Conservation (phyloP, 2,888 invertebrate genomes). For the Automeris io region DNA sequence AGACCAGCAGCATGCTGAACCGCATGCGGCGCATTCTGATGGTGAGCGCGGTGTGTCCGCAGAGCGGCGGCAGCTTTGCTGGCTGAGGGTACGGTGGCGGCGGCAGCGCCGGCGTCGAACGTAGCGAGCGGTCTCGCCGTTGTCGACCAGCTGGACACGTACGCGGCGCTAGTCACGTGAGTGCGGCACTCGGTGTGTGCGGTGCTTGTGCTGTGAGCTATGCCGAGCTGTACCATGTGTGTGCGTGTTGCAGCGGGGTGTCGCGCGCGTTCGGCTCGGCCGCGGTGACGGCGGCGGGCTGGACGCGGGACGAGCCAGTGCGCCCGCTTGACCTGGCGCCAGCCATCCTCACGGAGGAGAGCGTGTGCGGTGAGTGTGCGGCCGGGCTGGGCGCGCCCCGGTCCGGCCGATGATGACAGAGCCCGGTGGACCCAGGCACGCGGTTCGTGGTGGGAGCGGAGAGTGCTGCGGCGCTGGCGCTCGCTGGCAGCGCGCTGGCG, state of each 20-base stretch:
- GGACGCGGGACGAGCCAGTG: slow-evolving; percentile 38
- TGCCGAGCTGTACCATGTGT: background rate
- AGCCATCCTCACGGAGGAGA: slow-evolving; percentile 44
- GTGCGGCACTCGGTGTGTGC: slow-evolving; percentile 23
- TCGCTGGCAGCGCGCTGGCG: slow-evolving; percentile 17
- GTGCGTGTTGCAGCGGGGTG: slow-evolving; percentile 33
- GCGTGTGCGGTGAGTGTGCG: slow-evolving; percentile 45
- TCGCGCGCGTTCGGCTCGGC: slow-evolving; percentile 48
- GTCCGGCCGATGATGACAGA: background rate
- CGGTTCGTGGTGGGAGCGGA: slow-evolving; percentile 59
- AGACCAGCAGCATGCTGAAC: background rate
- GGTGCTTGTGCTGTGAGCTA: background rate
- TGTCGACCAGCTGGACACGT: slow-evolving; percentile 80
- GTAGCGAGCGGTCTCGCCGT: slow-evolving; percentile 78
- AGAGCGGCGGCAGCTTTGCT: slow-evolving; percentile 40
- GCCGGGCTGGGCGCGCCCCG: background rate
- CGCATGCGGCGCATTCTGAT: slow-evolving; percentile 9
- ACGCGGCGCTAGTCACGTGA: slow-evolving; percentile 82
- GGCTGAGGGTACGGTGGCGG: slow-evolving; percentile 19
- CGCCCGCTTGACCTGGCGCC: slow-evolving; percentile 53
- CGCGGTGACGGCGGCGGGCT: slow-evolving; percentile 26
- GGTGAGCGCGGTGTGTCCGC: slow-evolving; percentile 3
- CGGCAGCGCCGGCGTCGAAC: slow-evolving; percentile 17
- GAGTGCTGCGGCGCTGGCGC: slow-evolving; percentile 19
- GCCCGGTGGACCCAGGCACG: slow-evolving; percentile 30